Evolutionary conservation across 1,140 invertebrate species (phyloP).

Genomic region (Elymnias hypermnestra): DNA sequence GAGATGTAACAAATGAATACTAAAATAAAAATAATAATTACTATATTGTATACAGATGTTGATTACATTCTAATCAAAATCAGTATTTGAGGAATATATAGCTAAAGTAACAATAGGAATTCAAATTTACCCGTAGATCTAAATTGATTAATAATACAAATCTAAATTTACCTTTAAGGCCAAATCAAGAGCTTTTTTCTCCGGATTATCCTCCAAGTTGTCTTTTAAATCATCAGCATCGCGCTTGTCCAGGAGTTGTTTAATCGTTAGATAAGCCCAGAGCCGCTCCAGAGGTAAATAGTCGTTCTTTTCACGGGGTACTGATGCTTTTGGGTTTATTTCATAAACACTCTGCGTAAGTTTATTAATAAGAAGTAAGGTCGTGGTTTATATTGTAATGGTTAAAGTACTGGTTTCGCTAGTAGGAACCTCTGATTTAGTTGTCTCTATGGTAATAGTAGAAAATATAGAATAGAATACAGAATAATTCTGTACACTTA

Average conservation of each 20-base stretch:
- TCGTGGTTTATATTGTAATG: too few species aligned
- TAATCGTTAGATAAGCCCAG: constrained; percentile 85
- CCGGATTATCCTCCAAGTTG: constrained; percentile 28
- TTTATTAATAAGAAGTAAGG: not conserved
- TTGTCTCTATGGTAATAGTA: too few species aligned
- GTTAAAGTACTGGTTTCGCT: too few species aligned
- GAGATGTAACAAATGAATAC: constrained; percentile 83
- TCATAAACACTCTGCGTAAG: constrained; percentile 41
- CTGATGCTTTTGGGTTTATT: constrained; percentile 35
- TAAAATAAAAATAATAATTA: constrained; percentile 38
- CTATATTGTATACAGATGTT: not conserved
- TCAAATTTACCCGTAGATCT: too few species aligned
- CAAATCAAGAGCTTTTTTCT: constrained; percentile 47
- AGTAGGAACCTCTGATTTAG: too few species aligned
- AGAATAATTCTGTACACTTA: too few species aligned
- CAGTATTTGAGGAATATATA: too few species aligned
- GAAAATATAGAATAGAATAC: too few species aligned
- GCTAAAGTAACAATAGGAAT: too few species aligned
- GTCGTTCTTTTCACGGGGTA: constrained; percentile 22
- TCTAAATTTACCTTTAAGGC: constrained; percentile 47
- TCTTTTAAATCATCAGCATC: constrained; percentile 38
- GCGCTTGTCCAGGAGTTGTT: constrained; percentile 79
- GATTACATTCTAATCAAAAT: not conserved
- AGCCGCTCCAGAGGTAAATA: too few species aligned
- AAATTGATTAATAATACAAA: not conserved